A percentile compares a stretch with the other conserved stretches of the same genome.
phyloP scores from a whole-genome alignment of 23 tunicate species.

The Aplidium turbinatum region DNA sequence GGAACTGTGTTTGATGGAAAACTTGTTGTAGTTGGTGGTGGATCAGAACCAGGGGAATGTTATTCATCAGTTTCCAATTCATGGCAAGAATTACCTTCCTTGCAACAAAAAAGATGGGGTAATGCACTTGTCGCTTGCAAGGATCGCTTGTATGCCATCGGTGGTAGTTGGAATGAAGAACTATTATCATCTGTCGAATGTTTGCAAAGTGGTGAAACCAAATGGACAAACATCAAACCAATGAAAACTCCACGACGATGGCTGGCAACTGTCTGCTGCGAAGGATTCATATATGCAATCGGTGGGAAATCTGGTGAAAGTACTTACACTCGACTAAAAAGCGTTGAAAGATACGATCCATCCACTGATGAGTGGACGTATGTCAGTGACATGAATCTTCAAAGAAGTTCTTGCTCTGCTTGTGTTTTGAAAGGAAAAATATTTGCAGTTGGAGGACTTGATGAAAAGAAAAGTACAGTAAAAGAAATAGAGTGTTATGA shows the following conservation, averaged over 20 bases:
- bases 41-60: background rate
- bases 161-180: no score
- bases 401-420: background rate
- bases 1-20: background rate
- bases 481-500: constrained; percentile 3
- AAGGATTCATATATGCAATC: constrained; percentile 9
- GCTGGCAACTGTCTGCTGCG: background rate
- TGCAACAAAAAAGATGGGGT: constrained; percentile 1
- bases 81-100: background rate
- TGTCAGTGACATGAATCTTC: constrained; percentile 7
- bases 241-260: background rate
- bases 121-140: background rate
- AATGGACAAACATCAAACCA: background rate
- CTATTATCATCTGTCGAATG: no score
- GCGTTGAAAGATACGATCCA: constrained; percentile 16
- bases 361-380: background rate
- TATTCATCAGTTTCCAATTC: background rate
- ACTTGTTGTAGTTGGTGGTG: background rate
- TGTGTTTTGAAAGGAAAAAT: constrained; percentile 15
- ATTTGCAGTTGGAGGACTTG: constrained; percentile 1
- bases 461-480: background rate
- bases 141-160: background rate
- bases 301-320: constrained; percentile 6
- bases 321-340: background rate
- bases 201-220: no score